phyloP scores from a whole-genome alignment of 37 sponge, comb jelly and placozoan genomes.

The Agelas oroides region DNA sequence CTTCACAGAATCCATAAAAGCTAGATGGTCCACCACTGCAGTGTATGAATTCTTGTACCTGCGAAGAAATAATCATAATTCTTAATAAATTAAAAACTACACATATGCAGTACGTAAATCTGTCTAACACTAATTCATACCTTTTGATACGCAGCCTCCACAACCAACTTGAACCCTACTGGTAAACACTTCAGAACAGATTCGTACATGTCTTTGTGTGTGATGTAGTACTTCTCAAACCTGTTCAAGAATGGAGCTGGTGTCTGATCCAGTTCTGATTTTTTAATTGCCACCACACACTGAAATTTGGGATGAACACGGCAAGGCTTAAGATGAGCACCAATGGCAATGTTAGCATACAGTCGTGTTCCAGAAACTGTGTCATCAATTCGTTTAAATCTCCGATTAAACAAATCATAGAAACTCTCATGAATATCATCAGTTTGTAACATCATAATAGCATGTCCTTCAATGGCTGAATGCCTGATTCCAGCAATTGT shows the following conservation, averaged over 20 bases:
- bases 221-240: constrained; percentile 83
- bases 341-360: constrained; percentile 88
- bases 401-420: constrained; percentile 91
- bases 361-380: constrained; percentile 41
- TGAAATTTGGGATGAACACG: constrained; percentile 82
- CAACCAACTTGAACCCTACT: constrained; percentile 54
- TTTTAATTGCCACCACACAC: constrained; percentile 80
- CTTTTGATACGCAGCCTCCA: constrained; percentile 42
- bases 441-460: constrained; percentile 76
- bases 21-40: background rate
- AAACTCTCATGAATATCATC: constrained; percentile 89
- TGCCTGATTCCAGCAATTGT: constrained; percentile 74
- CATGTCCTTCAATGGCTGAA: constrained; percentile 75
- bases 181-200: constrained; percentile 46
- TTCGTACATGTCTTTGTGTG: constrained; percentile 61
- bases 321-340: constrained; percentile 75
- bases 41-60: too few species aligned
- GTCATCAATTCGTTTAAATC: constrained; percentile 71
- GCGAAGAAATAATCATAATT: too few species aligned
- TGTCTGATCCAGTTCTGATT: constrained; percentile 69
- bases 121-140: too few species aligned
- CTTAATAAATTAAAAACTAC: too few species aligned
- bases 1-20: constrained; percentile 50
- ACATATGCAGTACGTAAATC: too few species aligned
- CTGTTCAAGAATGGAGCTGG: constrained; percentile 88